Evolutionary conservation across 2,888 invertebrate species (phyloP), one percentile per base, ranked within the genome.

Genomic region (Drosophila austrosaltans): DNA sequence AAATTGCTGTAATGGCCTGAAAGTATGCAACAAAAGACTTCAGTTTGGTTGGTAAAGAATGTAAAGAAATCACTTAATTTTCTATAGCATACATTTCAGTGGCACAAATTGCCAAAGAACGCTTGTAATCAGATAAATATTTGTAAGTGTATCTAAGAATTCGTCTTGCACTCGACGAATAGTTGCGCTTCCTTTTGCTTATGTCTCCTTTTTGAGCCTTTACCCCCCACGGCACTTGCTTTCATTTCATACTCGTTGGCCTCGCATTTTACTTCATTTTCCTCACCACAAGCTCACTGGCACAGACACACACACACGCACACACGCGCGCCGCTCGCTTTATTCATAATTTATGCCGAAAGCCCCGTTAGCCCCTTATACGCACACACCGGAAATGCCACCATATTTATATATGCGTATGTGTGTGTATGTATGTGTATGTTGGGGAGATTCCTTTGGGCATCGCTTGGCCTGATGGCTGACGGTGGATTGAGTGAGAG

Each of bases 321-420:
- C 44, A 32, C 63, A 76, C 80, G 76, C 77, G 75, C 71, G 73
- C 66, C 75, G 68, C 76, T 79, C 84, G 76, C 81, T 74, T 79
- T 74, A 87, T 89, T 87, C 89, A 89, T 90, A 89, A 89, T 89
- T 89, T 89, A 89, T 90, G 83, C 80, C 82, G 81, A 78, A 76
- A 80, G 88, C 83, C 59, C 30, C 42, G 71, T 59, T 63, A 65
- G 62, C 72, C 66, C 58, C 64, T 71, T 58, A 66, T 44, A 61
- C 61, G 67, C 78, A 70, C 76, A 77, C 79, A 81, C 77, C 81
- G 85, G 86, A 84, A 84, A 86, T 86, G 80, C 84, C 90, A 79
- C 76, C 83, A 81, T 83, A 81, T 87, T 81, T 76, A 76, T 83
- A 70, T 67, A 69, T 63, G 59, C 63, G 62, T 68, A 59, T 56